Base-by-base conservation (phyloP, 2,888 invertebrate genomes). In the Phortica magna region DNA sequence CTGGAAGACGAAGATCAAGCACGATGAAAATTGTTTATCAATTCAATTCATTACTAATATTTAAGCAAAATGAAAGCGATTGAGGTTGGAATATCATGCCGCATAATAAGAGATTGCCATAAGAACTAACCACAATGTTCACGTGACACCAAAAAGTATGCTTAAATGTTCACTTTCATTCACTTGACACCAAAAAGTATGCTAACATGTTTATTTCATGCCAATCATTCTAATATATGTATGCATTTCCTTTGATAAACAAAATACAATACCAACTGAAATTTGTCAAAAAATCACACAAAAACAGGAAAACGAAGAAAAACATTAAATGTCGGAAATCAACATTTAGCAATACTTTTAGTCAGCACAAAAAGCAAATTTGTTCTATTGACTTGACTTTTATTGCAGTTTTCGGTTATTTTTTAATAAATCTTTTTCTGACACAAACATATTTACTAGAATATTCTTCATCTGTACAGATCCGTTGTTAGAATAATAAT, bases 151-250 rank as follows among this genome's bases (percentile, higher is more conserved):
- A 12, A 48, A 48, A 48, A 48, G 2, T 48, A 48, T 48, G 48
- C 48, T 48, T 3, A 14, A 48, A 17, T 61, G 59, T 19, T 61
- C 17, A 22, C 17, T 61, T 61, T 31, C 31, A 31, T 31, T 31
- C 5, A 48, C 48, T 12, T 48, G 14, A 14, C 48, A 48, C 48
- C 9, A 12, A 48, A 48, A 48, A 48, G 10, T 48, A 48, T 48
- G 48, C 48, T 48, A 12, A 48, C 4, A 17, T 61, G 61, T 61
- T 61, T 61, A 22, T 61, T 61, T 61, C 61, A 61, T 61, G 61
- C 19, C 61, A 61, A 17, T 61, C 61, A 61, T 10, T 61, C 61
- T 17, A 61, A 61, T 0, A 7, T 7, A 5, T 12, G 2, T 12
- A 14, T 14, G 7, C 48, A 48, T 48, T 14, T 48, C 14, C 14